phyloP scores from a whole-genome alignment of 2,797 vertebrate genomes.

The Silurus lanzhouensis region DNA sequence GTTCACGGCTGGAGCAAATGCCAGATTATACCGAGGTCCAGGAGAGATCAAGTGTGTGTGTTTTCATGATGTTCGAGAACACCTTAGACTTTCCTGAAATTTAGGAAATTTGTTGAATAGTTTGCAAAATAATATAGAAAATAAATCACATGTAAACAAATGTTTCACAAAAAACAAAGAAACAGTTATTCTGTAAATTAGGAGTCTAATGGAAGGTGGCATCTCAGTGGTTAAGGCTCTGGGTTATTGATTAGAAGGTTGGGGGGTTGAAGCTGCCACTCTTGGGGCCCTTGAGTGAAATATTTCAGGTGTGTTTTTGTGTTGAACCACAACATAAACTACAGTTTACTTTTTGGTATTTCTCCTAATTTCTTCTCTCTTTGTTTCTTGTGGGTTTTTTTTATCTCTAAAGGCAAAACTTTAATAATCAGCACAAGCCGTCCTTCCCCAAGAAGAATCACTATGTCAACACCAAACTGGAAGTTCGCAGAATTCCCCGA shows the following conservation, averaged over 20 bases:
- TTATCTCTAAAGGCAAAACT: conserved; percentile 76
- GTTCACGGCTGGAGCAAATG: conserved; percentile 6
- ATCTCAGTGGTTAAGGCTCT: too few relatives aligned
- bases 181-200: not conserved
- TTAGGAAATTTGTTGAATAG: not conserved
- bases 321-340: not conserved
- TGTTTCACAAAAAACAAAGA: not conserved
- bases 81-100: not conserved
- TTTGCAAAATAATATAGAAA: not conserved
- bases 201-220: too few relatives aligned
- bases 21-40: not conserved
- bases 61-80: not conserved
- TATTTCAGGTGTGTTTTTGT: not conserved
- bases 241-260: too few relatives aligned
- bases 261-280: too few relatives aligned
- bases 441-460: conserved; percentile 88
- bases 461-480: conserved; percentile 93
- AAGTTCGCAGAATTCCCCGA: conserved; percentile 92
- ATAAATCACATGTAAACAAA: not conserved
- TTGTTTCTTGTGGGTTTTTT: not conserved
- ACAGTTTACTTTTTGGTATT: not conserved
- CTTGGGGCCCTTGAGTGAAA: too few relatives aligned
- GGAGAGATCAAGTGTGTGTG: not conserved
- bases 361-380: not conserved
- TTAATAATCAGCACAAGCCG: conserved; percentile 88